phyloP scores from a whole-genome alignment of 2,113 vertebrate species.

The Ceyx margarethae region DNA sequence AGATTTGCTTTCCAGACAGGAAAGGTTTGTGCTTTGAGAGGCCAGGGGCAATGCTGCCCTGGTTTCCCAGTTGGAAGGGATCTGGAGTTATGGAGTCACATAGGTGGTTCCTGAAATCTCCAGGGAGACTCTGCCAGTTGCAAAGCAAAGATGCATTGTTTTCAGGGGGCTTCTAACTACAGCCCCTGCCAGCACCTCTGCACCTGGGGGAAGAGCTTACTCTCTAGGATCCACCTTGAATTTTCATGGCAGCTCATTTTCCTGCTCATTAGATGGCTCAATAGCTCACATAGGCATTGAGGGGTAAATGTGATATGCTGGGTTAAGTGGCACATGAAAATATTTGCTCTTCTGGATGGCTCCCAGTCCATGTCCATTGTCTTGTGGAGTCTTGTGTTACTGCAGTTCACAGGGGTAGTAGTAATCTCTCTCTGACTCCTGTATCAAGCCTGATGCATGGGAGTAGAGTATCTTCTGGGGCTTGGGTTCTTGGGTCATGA shows the following conservation, averaged over 20 bases:
- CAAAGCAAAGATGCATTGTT: neutral
- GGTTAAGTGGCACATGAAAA: neutral
- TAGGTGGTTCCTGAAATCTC: neutral
- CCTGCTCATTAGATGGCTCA: neutral
- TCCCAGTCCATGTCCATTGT: accelerated
- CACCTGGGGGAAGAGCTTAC: neutral
- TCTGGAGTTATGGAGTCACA: neutral
- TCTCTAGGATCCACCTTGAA: neutral
- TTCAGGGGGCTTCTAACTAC: neutral
- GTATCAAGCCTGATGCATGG: accelerated
- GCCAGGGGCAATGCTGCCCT: accelerated
- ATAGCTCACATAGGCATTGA: accelerated
- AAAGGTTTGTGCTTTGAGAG: neutral
- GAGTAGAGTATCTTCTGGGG: neutral
- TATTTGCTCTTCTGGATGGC: accelerated
- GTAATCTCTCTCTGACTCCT: neutral
- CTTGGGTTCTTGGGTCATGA: neutral
- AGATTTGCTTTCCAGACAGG: neutral
- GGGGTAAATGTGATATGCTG: accelerated
- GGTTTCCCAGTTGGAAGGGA: accelerated
- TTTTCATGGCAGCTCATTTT: accelerated
- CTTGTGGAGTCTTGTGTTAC: neutral
- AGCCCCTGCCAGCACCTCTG: neutral
- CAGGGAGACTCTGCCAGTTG: neutral
- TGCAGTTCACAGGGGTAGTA: neutral